These are phyloP conservation scores for Archips crataeganus DNA, from an alignment of 2,888 invertebrate species.

Conservation along the genomic window DNA sequence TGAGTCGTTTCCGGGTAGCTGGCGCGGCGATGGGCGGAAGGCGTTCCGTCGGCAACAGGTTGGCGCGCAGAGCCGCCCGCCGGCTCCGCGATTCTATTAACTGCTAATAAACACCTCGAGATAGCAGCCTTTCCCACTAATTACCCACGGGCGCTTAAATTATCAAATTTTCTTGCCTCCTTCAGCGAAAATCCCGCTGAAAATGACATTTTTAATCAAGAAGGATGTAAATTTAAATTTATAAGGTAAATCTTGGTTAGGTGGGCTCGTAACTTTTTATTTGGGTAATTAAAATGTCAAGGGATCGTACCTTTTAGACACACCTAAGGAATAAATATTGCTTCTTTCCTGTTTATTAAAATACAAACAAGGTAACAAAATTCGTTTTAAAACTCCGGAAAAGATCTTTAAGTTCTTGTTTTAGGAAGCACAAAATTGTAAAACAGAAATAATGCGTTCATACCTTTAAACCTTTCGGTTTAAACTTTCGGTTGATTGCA, in stretches of 20 bases:
- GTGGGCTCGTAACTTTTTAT: slow-evolving; percentile 46
- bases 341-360: background rate
- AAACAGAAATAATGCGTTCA: background rate
- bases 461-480: background rate
- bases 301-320: slow-evolving; percentile 31
- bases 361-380: background rate
- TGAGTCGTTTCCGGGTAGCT: slow-evolving; percentile 43
- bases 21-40: slow-evolving; percentile 78
- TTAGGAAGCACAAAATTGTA: background rate
- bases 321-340: slow-evolving; percentile 17
- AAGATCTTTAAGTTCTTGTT: background rate
- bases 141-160: slow-evolving; percentile 71
- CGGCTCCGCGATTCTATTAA: slow-evolving; percentile 72
- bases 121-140: slow-evolving; percentile 68
- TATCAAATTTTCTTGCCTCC: slow-evolving; percentile 50
- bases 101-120: slow-evolving; percentile 72
- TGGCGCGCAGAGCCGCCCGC: slow-evolving; percentile 66
- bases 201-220: slow-evolving; percentile 58
- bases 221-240: slow-evolving; percentile 23
- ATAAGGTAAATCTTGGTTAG: slow-evolving; percentile 30
- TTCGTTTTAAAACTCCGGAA: background rate
- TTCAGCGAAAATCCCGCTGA: slow-evolving; percentile 58
- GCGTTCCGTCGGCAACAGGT: slow-evolving; percentile 84
- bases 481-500: background rate
- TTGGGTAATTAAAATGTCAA: slow-evolving; percentile 45